Base-by-base conservation (phyloP, 2,888 invertebrate species). In the Brachyopa scutellaris region DNA sequence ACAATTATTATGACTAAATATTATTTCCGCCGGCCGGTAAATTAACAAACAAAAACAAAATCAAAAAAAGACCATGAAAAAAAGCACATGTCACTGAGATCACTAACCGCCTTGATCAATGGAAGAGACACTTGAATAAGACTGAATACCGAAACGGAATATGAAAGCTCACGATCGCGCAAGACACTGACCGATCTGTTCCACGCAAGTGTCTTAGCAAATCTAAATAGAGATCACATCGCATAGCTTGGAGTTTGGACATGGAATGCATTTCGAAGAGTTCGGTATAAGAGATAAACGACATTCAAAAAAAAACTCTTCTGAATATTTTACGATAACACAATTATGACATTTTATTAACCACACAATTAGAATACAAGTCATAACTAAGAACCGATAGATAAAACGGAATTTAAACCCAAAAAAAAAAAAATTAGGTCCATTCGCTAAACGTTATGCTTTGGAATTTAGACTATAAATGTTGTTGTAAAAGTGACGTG, bases 101-200 rank as follows among this genome's bases (percentile, higher is more conserved):
- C 67, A 67, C 31, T 67, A 67, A 55, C 55, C 67, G 67, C 45
- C 33, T 55, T 3, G 13, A 42, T 53, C 29, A 29, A 38, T 13
- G 26, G 26, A 19, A 31, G 40, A n/a, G 57, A 9, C 11, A 11
- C 15, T 6, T 15, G 29, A 42, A 17, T 17, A 9, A 23, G 19
- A 19, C n/a, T 23, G 33, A 31, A 26, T 26, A 26, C 26, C 6
- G n/a, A n/a, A n/a, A n/a, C 42, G 38, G 11, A 40, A 42, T 33
- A 7, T 9, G 9, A 40, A 13, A 66, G 51, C 33, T 42, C 66
- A 66, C 13, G 31, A 31, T 6, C 26, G 26, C 26, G 26, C 26
- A 66, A 9, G 31, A 19, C 13, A 23, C 23, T 57, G 36, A 55
- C 57, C 57, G 36, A 67, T 67, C 33, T 21, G 47, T 26, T 15